Percentiles rank a stretch among this genome's conserved stretches.
Conservation (phyloP, 2,888 invertebrate genomes). For the Leistus spinibarbis region DNA sequence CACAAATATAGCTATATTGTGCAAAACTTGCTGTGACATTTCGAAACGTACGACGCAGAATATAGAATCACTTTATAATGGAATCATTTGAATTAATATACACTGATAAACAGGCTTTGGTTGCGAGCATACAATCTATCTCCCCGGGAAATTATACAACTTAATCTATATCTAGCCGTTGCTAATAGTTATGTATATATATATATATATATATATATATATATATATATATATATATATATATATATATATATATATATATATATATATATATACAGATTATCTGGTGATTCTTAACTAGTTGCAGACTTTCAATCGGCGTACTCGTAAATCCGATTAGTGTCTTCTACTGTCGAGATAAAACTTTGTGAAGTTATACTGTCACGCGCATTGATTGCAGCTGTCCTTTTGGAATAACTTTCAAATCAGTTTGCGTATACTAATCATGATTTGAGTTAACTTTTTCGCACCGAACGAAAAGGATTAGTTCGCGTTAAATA, state of each 20-base stretch:
- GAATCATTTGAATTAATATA: no score
- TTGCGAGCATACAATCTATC: no score
- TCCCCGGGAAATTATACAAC: no score
- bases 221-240: conserved; percentile 10
- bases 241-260: background rate
- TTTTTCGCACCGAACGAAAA: no score
- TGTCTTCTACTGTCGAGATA: background rate
- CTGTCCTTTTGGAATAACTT: no score
- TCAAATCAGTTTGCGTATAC: background rate
- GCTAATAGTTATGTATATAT: no score
- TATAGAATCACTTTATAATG: no score
- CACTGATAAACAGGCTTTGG: background rate
- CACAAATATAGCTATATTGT: background rate
- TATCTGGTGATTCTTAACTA: background rate
- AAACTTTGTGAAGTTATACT: background rate
- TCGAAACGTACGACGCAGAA: background rate
- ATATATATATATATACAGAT: background rate
- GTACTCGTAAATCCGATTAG: background rate
- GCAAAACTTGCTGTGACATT: background rate
- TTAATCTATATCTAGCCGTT: no score
- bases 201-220: conserved; percentile 10
- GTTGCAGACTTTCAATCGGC: background rate
- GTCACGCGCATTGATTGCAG: background rate
- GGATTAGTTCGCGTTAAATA: no score
- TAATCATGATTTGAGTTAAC: background rate